These are phyloP conservation scores for Sycobia sp. DNA, from an alignment of 1,140 invertebrate species.

Conservation along the genomic window DNA sequence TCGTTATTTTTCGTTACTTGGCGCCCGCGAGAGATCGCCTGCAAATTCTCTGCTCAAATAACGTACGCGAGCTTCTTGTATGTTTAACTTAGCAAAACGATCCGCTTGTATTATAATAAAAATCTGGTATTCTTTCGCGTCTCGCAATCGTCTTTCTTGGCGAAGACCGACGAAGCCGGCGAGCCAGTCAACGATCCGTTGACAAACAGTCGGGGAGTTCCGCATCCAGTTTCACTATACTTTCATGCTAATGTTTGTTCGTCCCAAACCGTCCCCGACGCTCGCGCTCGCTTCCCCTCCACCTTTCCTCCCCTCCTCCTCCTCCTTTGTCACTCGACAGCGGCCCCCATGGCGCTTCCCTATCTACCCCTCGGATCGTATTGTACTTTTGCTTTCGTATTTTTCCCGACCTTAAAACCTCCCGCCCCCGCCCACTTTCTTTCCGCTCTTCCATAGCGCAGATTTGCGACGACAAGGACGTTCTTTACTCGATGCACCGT, in stretches of 20 bases:
- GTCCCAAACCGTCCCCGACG: no score
- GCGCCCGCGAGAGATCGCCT: no score
- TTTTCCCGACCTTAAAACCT: no score
- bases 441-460: neutral
- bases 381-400: slow-evolving; percentile 2
- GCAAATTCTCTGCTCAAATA: neutral
- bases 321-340: slow-evolving; percentile 13
- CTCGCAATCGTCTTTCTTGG: slow-evolving; percentile 15
- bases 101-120: slow-evolving; percentile 19
- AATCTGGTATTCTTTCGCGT: neutral
- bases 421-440: neutral
- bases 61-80: slow-evolving; percentile 20
- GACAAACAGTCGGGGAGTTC: slow-evolving; percentile 25
- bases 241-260: slow-evolving; percentile 47
- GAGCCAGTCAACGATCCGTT: neutral
- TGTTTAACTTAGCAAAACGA: slow-evolving; percentile 20
- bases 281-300: neutral
- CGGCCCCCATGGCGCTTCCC: no score
- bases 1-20: no score
- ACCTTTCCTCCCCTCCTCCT: slow-evolving; percentile 7
- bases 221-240: slow-evolving; percentile 35
- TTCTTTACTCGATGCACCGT: slow-evolving; percentile 15
- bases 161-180: neutral
- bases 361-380: no score
- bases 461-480: no score